Evolutionary conservation across 2,113 vertebrate genomes (phyloP), one percentile per base, ranked within the genome.

Genomic region (Apteryx mantelli): DNA sequence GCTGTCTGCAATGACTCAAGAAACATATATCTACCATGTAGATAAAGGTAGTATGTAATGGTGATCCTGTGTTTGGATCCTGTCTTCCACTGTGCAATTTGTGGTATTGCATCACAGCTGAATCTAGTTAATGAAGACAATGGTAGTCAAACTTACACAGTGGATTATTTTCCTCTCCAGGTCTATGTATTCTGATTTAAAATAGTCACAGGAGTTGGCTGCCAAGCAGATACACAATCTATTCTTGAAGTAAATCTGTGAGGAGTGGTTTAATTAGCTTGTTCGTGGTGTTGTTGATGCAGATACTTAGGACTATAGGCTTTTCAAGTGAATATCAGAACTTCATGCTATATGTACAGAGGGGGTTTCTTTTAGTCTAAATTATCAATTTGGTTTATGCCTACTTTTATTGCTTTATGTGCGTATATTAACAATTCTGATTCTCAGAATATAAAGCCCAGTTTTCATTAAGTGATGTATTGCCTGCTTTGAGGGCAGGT

Each of bases 1-100:
- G 82, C 98, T 99, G 73, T 99, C 99, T 1, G 99, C 99, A 56
- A 99, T 99, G 99, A 98, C 99, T 92, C 99, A 99, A 93, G 99
- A 99, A 95, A 98, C 89, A 32, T 99, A 98, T 82, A 97, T 98
- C 69, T 99, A 99, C 96, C 98, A 98, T 76, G 84, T 99, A 61
- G 98, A 98, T 95, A 99, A 98, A 98, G 98, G 98, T 99, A 98
- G 70, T 13, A 6, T 2, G 4, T 22, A 12, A 7, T 24, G 44
- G 30, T 58, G 58, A 6, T 34, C 74, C 73, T 60, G 46, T 19
- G 18, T 48, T 46, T 83, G 86, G 58, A 6, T 30, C 74, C 76
- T 60, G 40, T 5, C 0, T 61, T 80, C 50, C 64, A 46, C 40
- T 20, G 1, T 16, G 20, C 13, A 21, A 3, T 75, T 74, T 53